Conservation (phyloP, 2,113 vertebrate genomes). For the Genyomyrus donnyi region DNA sequence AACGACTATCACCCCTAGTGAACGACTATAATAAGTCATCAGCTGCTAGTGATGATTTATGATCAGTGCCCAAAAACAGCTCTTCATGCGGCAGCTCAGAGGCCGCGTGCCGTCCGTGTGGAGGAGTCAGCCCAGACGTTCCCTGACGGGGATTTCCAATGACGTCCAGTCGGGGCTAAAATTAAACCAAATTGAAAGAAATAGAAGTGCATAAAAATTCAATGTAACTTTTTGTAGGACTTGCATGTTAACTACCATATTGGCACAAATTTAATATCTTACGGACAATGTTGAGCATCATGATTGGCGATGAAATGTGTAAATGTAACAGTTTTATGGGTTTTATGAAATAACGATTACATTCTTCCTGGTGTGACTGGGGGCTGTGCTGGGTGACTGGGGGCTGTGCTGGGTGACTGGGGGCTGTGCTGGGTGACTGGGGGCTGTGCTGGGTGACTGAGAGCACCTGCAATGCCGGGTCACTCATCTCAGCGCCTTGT, state of each 20-base stretch:
- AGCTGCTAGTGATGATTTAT: not conserved
- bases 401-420: not conserved
- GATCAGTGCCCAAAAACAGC: not conserved
- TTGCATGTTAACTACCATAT: not conserved
- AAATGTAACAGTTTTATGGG: not conserved
- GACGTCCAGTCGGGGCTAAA: not conserved
- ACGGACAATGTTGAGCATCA: not conserved
- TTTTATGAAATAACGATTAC: not conserved
- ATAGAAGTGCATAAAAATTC: not conserved
- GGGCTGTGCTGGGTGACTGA: not conserved
- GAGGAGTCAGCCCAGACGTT: not conserved
- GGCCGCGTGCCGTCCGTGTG: not conserved
- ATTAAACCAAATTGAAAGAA: not conserved
- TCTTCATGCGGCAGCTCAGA: not conserved
- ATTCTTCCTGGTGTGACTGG: not conserved
- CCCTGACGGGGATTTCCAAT: not conserved
- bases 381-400: not conserved
- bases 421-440: too few relatives aligned
- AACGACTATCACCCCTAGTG: not conserved
- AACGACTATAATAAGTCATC: not conserved
- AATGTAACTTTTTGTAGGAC: not conserved
- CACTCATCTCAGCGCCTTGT: not conserved
- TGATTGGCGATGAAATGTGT: not conserved
- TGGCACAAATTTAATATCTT: not conserved
- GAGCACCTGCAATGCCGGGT: not conserved